Base-by-base conservation (phyloP, 2,888 invertebrate species). In the Amaurobius ferox region DNA sequence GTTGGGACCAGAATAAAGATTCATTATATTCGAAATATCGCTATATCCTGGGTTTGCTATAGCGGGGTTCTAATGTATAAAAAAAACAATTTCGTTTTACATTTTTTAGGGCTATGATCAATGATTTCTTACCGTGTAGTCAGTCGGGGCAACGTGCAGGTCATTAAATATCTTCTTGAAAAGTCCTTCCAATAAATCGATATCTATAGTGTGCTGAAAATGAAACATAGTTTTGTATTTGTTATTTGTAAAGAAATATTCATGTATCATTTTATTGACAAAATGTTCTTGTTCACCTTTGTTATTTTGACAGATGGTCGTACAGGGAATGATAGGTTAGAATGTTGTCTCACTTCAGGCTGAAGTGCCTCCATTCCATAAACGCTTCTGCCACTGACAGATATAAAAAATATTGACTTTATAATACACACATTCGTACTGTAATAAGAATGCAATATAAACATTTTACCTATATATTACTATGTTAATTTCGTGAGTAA, bases 111-210 rank as follows among this genome's bases (percentile, higher is more conserved):
- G n/a, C n/a, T n/a, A n/a, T 6, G 16, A 28, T 28, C 29, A 28
- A 0, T n/a, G n/a, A 30, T 30, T 23, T 64, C 90, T 89, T 90
- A 92, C 92, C 90, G 92, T 91, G 89, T 92, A 92, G 39, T 92
- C 90, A 76, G 90, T 89, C 5, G 93, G 92, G 74, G 92, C 91
- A 35, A 93, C 90, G 55, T 91, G 91, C 64, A 93, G 90, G 30
- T 93, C 92, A 28, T 89, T 89, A 89, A 93, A 92, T 19, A 93
- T 91, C 89, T 93, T 92, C 68, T 90, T 90, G 79, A 93, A 91
- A 30, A 93, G 90, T n/a, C 92, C 92, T 79, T 90, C 90, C 88
- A 93, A 90, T 13, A 92, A 91, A 40, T 89, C 89, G 78, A 91
- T 89, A 89, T 92, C 92, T 35, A 92, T 90, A 19, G 91, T 90